Conservation (phyloP, 2,797 vertebrate genomes). For the Spinibarbus caldwelli region DNA sequence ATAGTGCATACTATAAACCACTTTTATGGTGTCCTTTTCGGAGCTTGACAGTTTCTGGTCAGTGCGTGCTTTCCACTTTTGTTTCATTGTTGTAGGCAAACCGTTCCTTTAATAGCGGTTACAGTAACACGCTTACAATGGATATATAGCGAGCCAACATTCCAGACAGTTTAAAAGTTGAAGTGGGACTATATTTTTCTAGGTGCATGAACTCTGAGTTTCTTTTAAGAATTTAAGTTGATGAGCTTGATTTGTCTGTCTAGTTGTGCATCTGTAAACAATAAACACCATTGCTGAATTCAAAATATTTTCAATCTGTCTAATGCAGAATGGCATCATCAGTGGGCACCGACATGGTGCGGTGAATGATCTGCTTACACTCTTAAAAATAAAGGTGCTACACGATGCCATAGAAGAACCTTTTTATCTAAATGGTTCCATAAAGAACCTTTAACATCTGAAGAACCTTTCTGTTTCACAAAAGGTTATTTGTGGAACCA, state of each 20-base stretch:
- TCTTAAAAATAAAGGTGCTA: too few relatives aligned
- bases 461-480: too few relatives aligned
- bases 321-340: slow-evolving; percentile 1
- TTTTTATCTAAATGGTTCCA: too few relatives aligned
- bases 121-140: background rate
- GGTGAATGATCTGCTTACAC: background rate
- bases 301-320: background rate
- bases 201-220: background rate
- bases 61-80: slow-evolving; percentile 11
- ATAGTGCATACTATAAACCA: slow-evolving; percentile 15
- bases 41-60: background rate
- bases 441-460: too few relatives aligned
- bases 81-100: background rate
- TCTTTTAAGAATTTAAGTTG: background rate
- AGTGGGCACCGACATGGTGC: background rate
- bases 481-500: too few relatives aligned
- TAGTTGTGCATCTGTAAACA: background rate
- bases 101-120: background rate
- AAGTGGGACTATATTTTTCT: background rate
- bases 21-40: slow-evolving; percentile 10
- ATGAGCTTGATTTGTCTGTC: background rate
- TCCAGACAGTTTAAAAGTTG: slow-evolving; percentile 12
- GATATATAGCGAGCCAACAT: background rate
- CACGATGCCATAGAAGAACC: too few relatives aligned
- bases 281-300: background rate